Conservation (phyloP, 2,888 invertebrate species). For the Listrodromus nycthemerus region DNA sequence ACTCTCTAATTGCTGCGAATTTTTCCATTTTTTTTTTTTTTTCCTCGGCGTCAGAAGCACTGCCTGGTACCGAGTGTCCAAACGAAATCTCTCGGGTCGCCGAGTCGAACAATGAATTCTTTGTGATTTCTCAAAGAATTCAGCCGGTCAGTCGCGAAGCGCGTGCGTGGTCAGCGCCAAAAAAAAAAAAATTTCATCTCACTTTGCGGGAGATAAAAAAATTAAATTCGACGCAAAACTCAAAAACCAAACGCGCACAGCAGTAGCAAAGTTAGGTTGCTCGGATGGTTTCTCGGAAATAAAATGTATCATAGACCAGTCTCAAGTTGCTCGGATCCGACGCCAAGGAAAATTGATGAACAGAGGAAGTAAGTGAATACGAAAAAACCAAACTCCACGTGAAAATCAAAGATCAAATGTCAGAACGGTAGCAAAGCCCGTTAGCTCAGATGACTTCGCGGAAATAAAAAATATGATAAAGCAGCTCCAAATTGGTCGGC, state of each 20-base stretch:
- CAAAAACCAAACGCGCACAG: neutral
- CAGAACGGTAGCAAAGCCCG: neutral
- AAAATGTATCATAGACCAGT: neutral
- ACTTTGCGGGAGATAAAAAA: neutral
- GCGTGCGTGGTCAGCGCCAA: neutral
- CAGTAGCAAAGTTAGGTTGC: neutral
- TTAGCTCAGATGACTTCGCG: neutral
- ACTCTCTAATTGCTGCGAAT: conserved; percentile 70
- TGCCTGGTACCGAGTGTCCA: neutral
- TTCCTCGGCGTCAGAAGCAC: neutral
- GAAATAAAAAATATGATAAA: neutral
- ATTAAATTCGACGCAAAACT: neutral
- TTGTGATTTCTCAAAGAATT: conserved; percentile 17
- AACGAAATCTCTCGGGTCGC: conserved; percentile 13
- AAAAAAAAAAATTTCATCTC: too few species aligned
- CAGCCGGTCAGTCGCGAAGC: neutral
- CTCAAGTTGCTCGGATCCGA: neutral
- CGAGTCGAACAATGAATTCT: conserved; percentile 2
- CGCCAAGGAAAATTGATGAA: neutral
- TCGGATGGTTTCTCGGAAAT: neutral
- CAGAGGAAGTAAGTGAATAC: neutral
- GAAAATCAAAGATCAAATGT: neutral
- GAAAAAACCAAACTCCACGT: neutral
- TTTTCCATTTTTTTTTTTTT: conserved; percentile 25
- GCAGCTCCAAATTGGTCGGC: neutral